Evolutionary conservation across 2,888 invertebrate genomes (phyloP), one percentile per base, ranked within the genome.

Genomic region (Plagodis dolabraria): DNA sequence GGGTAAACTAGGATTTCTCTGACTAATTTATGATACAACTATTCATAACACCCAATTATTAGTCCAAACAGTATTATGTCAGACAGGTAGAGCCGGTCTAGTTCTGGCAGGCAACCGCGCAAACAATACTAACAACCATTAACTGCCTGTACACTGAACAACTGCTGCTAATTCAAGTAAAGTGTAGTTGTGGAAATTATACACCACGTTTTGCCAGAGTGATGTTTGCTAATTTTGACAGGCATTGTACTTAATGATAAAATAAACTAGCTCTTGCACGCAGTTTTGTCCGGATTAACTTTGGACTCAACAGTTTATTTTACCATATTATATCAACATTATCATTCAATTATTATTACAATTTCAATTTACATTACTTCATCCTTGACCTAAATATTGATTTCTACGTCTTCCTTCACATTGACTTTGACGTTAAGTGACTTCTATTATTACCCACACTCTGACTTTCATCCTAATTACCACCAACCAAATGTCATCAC

Each of bases 41-140:
- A 49, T 58, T 58, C 34, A 47, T 57, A 57, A 47, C 47, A 49
- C 36, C 44, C 44, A 45, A 42, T 53, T 53, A 59, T 50, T 58
- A 48, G 53, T 53, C 11, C 53, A 50, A 59, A 59, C 53, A 43
- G 53, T 8, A 43, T 59, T 59, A 53, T 42, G 33, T 11, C 40
- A 34, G 48, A 48, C 53, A 49, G 9, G 47, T 42, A 47, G 45
- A 53, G 40, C 10, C 45, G 22, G 34, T 49, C 58, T 45, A 45
- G 54, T 59, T 54, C 51, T 47, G 51, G 12, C 11, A 47, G 51
- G 12, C 11, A 47, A 47, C 53, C 38, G 7, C 33, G 40, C n/a
- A n/a, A 55, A 55, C 60, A 54, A 51, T 55, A 34, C 44, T 44
- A 60, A 55, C 60, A 55, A 60, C 47, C 7, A 60, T 60, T 55